Evolutionary conservation across 1,140 invertebrate genomes (phyloP).

Genomic region (Nilaparvata lugens): DNA sequence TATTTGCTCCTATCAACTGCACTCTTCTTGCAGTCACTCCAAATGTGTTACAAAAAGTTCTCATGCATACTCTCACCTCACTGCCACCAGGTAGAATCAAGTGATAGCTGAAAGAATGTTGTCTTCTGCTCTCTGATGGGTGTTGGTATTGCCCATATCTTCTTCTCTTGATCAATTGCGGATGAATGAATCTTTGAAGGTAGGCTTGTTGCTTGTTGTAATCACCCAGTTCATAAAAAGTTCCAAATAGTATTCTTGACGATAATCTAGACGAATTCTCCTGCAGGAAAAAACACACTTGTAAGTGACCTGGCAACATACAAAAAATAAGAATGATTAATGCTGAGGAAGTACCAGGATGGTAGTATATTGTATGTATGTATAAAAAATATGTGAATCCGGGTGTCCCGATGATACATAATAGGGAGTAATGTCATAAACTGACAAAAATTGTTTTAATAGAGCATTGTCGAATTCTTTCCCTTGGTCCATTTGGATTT

Average conservation of each 20-base stretch:
- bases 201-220: conserved; percentile 13
- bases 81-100: conserved; percentile 4
- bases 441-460: no score
- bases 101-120: not conserved
- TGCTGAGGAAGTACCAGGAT: no score
- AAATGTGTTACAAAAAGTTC: conserved; percentile 15
- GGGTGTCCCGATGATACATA: no score
- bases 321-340: no score
- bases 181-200: conserved; percentile 10
- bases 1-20: conserved; percentile 8
- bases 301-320: conserved; percentile 4
- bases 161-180: conserved; percentile 13
- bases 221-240: conserved; percentile 1
- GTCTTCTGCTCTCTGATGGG: conserved; percentile 11
- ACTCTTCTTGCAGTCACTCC: conserved; percentile 6
- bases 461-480: no score
- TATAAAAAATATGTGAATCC: no score
- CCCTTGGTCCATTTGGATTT: no score
- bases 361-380: no score
- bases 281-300: conserved; percentile 14
- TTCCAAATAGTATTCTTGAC: conserved; percentile 9
- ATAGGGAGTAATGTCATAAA: no score
- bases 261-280: conserved; percentile 5
- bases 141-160: conserved; percentile 14
- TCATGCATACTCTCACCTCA: conserved; percentile 10